phyloP scores from a whole-genome alignment of 2,797 vertebrate species.

The Alfaro cultratus region DNA sequence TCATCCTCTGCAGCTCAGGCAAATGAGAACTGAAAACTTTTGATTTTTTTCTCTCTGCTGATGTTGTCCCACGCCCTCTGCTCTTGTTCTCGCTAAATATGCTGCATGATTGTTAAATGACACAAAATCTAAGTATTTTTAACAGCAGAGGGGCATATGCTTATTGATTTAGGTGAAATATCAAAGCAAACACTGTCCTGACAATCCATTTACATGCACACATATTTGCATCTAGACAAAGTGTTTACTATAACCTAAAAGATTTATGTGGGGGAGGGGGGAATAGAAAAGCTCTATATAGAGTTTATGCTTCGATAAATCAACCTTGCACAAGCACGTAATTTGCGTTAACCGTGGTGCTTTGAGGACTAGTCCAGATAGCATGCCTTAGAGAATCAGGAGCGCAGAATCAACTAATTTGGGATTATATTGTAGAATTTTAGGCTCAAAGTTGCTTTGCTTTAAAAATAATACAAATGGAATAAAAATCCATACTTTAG shows the following conservation, averaged over 20 bases:
- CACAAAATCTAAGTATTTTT: conserved; percentile 30
- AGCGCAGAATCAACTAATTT: conserved; percentile 29
- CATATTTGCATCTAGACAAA: conserved; percentile 48
- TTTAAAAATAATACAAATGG: conserved; percentile 18
- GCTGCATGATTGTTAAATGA: conserved; percentile 71
- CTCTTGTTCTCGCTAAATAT: conserved; percentile 58
- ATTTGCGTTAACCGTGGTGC: conserved; percentile 24
- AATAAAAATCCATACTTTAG: conserved; percentile 4
- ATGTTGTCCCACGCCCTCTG: conserved; percentile 37
- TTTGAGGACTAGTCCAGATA: conserved; percentile 37
- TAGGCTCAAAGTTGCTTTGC: conserved; percentile 20
- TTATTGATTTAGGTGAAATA: conserved; percentile 21
- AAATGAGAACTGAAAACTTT: conserved; percentile 30
- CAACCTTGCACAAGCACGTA: conserved; percentile 44
- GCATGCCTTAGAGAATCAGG: conserved; percentile 32
- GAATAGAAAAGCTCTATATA: conserved; percentile 33
- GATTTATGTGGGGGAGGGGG: conserved; percentile 26
- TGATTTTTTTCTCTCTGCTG: conserved; percentile 16
- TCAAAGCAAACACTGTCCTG: conserved; percentile 58
- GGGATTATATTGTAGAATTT: conserved; percentile 38
- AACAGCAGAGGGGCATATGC: conserved; percentile 37
- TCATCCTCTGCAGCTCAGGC: conserved; percentile 48
- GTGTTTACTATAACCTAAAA: conserved; percentile 63
- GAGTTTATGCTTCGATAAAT: conserved; percentile 61
- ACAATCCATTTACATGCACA: conserved; percentile 62